Percentiles rank a stretch among this genome's conserved stretches.
These are phyloP conservation scores for Lasioglossum zephyrum DNA, from an alignment of 2,888 invertebrate species.

Conservation along the genomic window DNA sequence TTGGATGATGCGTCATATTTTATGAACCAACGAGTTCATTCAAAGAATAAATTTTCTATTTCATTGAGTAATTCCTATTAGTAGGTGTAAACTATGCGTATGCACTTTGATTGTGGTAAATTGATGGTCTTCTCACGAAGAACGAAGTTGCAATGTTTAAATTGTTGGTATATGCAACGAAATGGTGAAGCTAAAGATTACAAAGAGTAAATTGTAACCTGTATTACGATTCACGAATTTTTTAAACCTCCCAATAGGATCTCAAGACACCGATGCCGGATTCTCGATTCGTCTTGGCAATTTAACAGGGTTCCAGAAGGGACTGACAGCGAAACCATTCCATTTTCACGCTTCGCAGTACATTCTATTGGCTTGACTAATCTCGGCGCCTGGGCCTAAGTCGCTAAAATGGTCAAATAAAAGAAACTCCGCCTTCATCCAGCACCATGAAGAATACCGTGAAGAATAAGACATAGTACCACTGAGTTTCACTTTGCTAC, in stretches of 20 bases:
- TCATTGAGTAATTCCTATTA: no score
- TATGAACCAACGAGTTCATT: background rate
- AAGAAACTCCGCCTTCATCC: conserved; percentile 30
- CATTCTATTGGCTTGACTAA: conserved; percentile 41
- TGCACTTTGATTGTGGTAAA: no score
- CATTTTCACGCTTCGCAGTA: conserved; percentile 63
- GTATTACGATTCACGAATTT: background rate
- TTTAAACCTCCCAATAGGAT: background rate
- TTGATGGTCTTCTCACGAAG: no score
- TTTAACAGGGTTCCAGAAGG: conserved; percentile 11
- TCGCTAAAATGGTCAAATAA: conserved; percentile 32
- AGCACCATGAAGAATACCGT: conserved; percentile 11
- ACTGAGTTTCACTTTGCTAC: conserved; percentile 14
- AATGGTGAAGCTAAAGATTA: background rate
- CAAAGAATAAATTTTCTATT: no score
- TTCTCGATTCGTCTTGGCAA: conserved; percentile 39
- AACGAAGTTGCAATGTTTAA: background rate
- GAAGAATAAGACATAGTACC: background rate
- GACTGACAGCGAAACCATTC: conserved; percentile 59
- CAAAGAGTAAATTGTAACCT: background rate
- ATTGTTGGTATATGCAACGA: background rate
- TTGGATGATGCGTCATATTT: background rate
- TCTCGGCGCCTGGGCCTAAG: conserved; percentile 34
- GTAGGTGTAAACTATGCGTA: no score
- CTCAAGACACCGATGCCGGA: background rate